phyloP scores from a whole-genome alignment of 2,888 invertebrate species.

The Melanotus villosus region DNA sequence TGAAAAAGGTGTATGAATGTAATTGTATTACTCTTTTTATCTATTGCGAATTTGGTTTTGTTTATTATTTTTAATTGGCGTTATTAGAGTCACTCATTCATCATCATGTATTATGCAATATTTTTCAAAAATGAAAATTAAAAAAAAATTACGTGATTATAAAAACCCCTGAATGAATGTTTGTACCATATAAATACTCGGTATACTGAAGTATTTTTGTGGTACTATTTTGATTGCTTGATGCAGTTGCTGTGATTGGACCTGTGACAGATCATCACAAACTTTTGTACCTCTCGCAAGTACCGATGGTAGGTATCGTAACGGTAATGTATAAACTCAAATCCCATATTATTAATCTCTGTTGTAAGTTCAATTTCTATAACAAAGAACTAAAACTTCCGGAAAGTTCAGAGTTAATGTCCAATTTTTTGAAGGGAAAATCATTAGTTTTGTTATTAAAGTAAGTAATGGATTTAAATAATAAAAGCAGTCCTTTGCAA shows the following conservation, averaged over 20 bases:
- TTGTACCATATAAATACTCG: constrained; percentile 44
- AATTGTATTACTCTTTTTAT: background rate
- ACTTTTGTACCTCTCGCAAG: constrained; percentile 73
- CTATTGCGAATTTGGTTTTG: constrained; percentile 9
- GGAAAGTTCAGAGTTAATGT: too few species aligned
- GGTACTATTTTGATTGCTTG: constrained; percentile 57
- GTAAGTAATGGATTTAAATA: background rate
- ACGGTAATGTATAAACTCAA: constrained; percentile 59
- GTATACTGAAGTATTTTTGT: constrained; percentile 44
- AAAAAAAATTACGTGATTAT: constrained; percentile 18
- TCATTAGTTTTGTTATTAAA: too few species aligned
- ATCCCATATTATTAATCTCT: background rate
- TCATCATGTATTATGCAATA: constrained; percentile 11
- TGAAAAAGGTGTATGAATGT: background rate
- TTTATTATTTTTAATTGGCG: constrained; percentile 25
- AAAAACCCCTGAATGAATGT: constrained; percentile 46
- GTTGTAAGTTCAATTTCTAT: background rate
- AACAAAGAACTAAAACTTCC: too few species aligned
- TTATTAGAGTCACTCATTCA: constrained; percentile 13
- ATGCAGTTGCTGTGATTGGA: constrained; percentile 71
- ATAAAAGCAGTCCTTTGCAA: background rate
- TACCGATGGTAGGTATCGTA: constrained; percentile 71
- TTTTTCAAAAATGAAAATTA: background rate
- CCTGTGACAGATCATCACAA: constrained; percentile 73
- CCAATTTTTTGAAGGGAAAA: too few species aligned